Evolutionary conservation across 2,797 vertebrate species (phyloP).

Genomic region (Gymnoscopelus braueri): DNA sequence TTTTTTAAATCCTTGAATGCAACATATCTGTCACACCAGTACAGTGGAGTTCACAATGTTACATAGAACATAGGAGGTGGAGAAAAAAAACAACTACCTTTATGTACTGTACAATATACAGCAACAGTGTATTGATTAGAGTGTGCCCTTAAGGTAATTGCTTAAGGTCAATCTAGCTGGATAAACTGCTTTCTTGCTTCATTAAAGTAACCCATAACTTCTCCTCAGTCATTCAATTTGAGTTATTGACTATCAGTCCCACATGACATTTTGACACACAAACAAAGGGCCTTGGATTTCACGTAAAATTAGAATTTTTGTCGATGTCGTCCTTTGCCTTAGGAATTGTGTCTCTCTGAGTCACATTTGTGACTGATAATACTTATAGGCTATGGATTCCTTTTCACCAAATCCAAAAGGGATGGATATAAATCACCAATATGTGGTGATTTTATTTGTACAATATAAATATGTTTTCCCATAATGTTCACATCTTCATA

Average conservation of each 20-base stretch:
- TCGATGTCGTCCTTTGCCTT: slow-evolving; percentile 56
- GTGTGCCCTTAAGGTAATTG: slow-evolving; percentile 74
- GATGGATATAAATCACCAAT: slow-evolving; percentile 22
- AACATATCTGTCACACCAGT: no score
- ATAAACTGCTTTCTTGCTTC: slow-evolving; percentile 75
- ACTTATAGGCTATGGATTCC: slow-evolving; percentile 30
- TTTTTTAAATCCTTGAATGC: no score
- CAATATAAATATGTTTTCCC: no score
- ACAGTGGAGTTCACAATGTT: not conserved
- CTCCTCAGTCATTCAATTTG: slow-evolving; percentile 65
- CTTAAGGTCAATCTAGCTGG: slow-evolving; percentile 69
- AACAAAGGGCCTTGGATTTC: slow-evolving; percentile 48
- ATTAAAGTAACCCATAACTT: slow-evolving; percentile 71
- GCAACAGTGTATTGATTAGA: slow-evolving; percentile 65
- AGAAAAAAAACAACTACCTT: not conserved
- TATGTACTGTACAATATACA: slow-evolving; percentile 17
- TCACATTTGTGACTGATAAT: slow-evolving; percentile 11
- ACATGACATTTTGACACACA: slow-evolving; percentile 71
- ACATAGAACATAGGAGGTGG: slow-evolving; percentile 2
- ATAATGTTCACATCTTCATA: no score
- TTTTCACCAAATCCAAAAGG: slow-evolving; percentile 24
- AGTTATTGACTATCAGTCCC: slow-evolving; percentile 66
- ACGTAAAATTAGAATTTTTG: slow-evolving; percentile 52
- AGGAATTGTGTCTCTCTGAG: slow-evolving; percentile 43
- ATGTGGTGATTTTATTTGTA: slow-evolving; percentile 8